Conservation (phyloP, 2,888 invertebrate species). For the Dexiosoma caninum region DNA sequence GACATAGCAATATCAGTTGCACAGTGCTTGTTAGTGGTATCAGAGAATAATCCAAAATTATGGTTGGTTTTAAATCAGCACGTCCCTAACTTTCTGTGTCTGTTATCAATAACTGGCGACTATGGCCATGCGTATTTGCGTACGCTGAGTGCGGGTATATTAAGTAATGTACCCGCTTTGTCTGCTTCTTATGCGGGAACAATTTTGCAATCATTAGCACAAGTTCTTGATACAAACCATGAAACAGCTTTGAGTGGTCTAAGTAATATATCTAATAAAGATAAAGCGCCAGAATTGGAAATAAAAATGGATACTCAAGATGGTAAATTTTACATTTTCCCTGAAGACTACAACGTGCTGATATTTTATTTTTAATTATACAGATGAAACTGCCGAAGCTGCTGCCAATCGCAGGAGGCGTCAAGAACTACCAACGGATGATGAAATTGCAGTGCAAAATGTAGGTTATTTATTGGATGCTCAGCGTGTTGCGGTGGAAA, state of each 20-base stretch:
- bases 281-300: slow-evolving; percentile 65
- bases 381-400: slow-evolving; percentile 70
- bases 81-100: slow-evolving; percentile 78
- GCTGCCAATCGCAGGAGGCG: slow-evolving; percentile 69
- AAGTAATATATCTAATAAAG: slow-evolving; percentile 44
- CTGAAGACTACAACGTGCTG: neutral
- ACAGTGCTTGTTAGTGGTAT: slow-evolving; percentile 84
- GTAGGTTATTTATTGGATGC: slow-evolving; percentile 81
- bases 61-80: slow-evolving; percentile 79
- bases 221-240: slow-evolving; percentile 80
- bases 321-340: slow-evolving; percentile 45
- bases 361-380: neutral
- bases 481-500: slow-evolving; percentile 84
- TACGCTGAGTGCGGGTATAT: slow-evolving; percentile 79
- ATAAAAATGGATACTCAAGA: slow-evolving; percentile 68
- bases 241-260: slow-evolving; percentile 73
- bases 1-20: slow-evolving; percentile 81
- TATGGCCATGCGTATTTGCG: slow-evolving; percentile 78
- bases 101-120: slow-evolving; percentile 75
- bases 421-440: slow-evolving; percentile 73
- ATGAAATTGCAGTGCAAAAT: slow-evolving; percentile 79
- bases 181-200: slow-evolving; percentile 79
- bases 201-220: slow-evolving; percentile 79
- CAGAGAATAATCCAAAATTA: slow-evolving; percentile 83
- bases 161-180: slow-evolving; percentile 73